Evolutionary conservation across 2,797 vertebrate species (phyloP).

Genomic region (Novumbra hubbsi): DNA sequence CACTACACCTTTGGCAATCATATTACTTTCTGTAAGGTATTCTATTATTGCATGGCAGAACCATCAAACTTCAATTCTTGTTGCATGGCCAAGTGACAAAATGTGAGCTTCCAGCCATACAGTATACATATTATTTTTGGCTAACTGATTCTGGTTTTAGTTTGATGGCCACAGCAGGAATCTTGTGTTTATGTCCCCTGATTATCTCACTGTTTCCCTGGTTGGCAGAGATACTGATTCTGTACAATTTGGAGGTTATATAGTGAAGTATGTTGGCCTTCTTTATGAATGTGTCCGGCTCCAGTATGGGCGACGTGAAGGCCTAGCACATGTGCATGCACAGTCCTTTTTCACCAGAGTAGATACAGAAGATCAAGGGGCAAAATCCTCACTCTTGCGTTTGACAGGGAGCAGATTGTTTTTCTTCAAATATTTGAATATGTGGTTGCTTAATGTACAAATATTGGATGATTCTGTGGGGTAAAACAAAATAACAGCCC

Average conservation of each 20-base stretch:
- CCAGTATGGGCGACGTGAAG: slow-evolving; percentile 12
- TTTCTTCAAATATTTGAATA: neutral
- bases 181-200: neutral
- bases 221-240: slow-evolving; percentile 30
- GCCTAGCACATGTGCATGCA: slow-evolving; percentile 1
- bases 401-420: neutral
- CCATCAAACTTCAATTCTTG: too few species aligned
- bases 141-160: too few species aligned
- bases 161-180: neutral
- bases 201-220: neutral
- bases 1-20: too few species aligned
- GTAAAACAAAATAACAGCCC: neutral
- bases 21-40: too few species aligned
- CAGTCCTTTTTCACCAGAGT: neutral
- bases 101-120: too few species aligned
- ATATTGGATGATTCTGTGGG: neutral
- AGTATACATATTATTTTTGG: too few species aligned
- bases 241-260: slow-evolving; percentile 35
- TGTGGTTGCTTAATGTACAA: neutral
- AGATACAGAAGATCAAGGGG: neutral
- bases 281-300: slow-evolving; percentile 36
- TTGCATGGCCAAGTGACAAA: too few species aligned
- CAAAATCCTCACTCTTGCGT: neutral
- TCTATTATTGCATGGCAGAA: too few species aligned
- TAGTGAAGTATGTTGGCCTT: slow-evolving; percentile 13